Evolutionary conservation across 2,797 vertebrate genomes (phyloP), one percentile per base, ranked within the genome.

Genomic region (Dallia pectoralis): DNA sequence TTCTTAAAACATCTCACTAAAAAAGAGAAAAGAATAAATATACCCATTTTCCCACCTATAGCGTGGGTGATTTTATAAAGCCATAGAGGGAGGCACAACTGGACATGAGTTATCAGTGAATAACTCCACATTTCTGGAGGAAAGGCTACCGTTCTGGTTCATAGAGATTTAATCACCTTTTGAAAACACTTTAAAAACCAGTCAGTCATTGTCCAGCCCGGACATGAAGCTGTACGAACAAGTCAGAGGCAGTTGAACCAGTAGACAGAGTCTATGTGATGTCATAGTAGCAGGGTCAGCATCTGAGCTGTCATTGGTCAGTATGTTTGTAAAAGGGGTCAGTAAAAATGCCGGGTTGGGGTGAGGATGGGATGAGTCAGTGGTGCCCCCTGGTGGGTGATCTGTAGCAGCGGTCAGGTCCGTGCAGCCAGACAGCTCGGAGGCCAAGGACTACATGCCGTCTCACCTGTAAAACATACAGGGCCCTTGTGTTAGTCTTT

Each of bases 401-500:
- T 73, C 75, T 85, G 87, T 83, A 86, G 88, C 85, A 89, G 71
- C 81, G 87, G 83, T 91, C 88, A 68, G 85, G 89, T 82, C 87
- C 89, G 70, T 88, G 92, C 88, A 88, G 91, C 33, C 79, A 86
- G 87, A 86, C 84, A 71, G 85, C 82, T 92, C 89, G 88, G 81
- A 85, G 79, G 77, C 87, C 86, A 84, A 86, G 59, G 79, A 86
- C 82, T 85, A 56, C 36, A 71, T 81, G 86, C 2, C 14, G 82
- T 87, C 88, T 90, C 85, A 92, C 88, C 91, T 92, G 89, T 85
- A 92, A 92, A 86, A 90, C 77, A 90, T 53, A 86, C 70, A 87
- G 36, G 79, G 49, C 71, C 22, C 32, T 19, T 44, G 72, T 8
- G 74, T 86, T 73, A 87, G 75, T 82, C 36, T 48, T 3, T 14